Conservation (phyloP, 2,797 vertebrate species). For the Ptychobarbus kaznakovi region DNA sequence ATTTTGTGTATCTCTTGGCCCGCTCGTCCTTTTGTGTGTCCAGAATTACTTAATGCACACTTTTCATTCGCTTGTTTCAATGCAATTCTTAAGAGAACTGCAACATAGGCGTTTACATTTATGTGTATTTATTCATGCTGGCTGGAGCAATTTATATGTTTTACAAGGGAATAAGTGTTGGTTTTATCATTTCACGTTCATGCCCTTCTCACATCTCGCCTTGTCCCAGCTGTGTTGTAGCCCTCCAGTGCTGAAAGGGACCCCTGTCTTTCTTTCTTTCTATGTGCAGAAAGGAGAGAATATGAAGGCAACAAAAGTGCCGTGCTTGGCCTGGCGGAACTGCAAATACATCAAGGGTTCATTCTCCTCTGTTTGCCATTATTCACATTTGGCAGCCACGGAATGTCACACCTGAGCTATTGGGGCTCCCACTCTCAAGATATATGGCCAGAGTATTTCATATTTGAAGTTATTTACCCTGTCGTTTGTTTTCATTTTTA, state of each 20-base stretch:
- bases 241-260: conserved; percentile 28
- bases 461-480: conserved; percentile 75
- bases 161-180: conserved; percentile 21
- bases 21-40: background rate
- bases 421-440: conserved; percentile 67
- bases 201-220: background rate
- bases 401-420: conserved; percentile 75
- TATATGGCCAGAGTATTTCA: conserved; percentile 71
- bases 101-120: background rate
- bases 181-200: conserved; percentile 16
- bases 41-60: background rate
- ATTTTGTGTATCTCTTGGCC: conserved; percentile 32
- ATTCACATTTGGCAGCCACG: conserved; percentile 67
- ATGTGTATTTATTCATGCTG: background rate
- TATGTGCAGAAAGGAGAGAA: conserved; percentile 38
- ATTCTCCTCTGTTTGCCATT: conserved; percentile 66
- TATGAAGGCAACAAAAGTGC: conserved; percentile 56
- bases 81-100: background rate
- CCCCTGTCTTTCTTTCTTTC: conserved; percentile 35
- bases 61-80: background rate
- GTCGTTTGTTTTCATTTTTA: conserved; percentile 78
- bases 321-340: conserved; percentile 47
- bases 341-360: conserved; percentile 65
- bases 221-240: conserved; percentile 51
- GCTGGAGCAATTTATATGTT: conserved; percentile 1